These are phyloP conservation scores for Arremon brunneinucha DNA, from an alignment of 2,797 vertebrate species.

Conservation along the genomic window DNA sequence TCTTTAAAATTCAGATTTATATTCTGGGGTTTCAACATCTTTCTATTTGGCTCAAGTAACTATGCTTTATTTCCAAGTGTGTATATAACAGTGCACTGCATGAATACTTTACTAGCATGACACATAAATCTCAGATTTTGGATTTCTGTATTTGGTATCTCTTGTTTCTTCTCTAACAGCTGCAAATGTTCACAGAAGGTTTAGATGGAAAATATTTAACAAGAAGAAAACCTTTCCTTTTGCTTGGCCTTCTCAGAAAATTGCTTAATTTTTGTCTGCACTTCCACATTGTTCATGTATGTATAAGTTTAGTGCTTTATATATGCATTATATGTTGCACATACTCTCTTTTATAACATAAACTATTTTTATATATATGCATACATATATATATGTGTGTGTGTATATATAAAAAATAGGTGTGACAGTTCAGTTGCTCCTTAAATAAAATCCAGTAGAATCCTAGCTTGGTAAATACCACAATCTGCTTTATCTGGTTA, in stretches of 20 bases:
- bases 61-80: not conserved
- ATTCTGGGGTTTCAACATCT: not conserved
- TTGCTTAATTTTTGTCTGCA: not conserved
- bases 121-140: not conserved
- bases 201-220: not conserved
- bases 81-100: not conserved
- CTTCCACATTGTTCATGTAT: not conserved
- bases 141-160: not conserved
- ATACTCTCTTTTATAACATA: not conserved
- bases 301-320: not conserved
- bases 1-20: not conserved
- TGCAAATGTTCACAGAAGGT: not conserved
- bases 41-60: not conserved
- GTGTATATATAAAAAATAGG: not conserved
- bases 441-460: not conserved
- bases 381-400: too few relatives aligned
- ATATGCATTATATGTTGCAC: not conserved
- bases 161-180: not conserved
- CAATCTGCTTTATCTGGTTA: not conserved
- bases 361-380: not conserved
- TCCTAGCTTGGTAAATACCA: not conserved
- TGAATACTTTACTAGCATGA: not conserved
- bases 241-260: not conserved
- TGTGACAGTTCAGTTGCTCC: not conserved
- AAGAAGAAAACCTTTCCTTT: not conserved